Evolutionary conservation across 2,888 invertebrate genomes (phyloP).

Genomic region (Euclidia mi): DNA sequence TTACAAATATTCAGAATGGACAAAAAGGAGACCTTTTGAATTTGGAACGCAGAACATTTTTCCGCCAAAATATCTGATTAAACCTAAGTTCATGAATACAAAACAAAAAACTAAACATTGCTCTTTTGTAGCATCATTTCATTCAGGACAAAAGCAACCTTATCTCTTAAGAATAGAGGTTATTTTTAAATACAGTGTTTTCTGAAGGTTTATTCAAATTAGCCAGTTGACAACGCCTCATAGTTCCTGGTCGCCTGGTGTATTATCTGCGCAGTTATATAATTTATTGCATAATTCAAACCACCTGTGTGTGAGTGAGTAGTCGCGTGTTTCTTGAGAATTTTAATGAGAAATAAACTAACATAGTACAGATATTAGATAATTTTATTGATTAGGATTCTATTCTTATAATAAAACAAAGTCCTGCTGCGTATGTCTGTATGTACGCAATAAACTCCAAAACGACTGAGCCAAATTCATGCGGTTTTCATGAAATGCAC

Average conservation of each 20-base stretch:
- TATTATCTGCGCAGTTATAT: conserved; percentile 52
- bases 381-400: too few species aligned
- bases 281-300: conserved; percentile 41
- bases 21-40: too few species aligned
- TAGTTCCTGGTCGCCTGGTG: conserved; percentile 57
- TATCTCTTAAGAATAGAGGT: not conserved
- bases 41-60: too few species aligned
- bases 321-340: not conserved
- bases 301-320: conserved; percentile 22
- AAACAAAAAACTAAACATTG: conserved; percentile 20
- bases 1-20: too few species aligned
- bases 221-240: conserved; percentile 37
- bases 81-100: conserved; percentile 5
- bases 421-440: too few species aligned
- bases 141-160: not conserved
- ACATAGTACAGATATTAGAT: not conserved
- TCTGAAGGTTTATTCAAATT: conserved; percentile 54
- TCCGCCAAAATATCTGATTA: not conserved
- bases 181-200: conserved; percentile 7
- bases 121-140: conserved; percentile 10
- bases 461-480: too few species aligned
- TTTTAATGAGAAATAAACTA: not conserved
- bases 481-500: too few species aligned
- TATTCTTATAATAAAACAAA: too few species aligned
- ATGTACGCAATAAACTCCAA: too few species aligned